Conservation (phyloP, 37 sponge, comb jelly and placozoan genomes). For the Lycopodina hypogea region DNA sequence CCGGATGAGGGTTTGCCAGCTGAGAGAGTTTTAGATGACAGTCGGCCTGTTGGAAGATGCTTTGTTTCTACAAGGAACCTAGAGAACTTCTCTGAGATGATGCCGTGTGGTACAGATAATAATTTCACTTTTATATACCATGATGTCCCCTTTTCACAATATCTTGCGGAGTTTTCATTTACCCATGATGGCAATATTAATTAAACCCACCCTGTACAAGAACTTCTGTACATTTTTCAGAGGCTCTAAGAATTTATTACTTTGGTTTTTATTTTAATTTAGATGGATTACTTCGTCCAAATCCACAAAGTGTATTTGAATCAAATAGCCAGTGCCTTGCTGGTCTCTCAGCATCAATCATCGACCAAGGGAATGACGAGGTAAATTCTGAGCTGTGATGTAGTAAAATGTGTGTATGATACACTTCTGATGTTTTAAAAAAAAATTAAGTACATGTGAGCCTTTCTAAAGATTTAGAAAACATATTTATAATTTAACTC, state of each 20-base stretch:
- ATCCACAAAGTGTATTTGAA: background rate
- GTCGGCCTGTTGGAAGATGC: constrained; percentile 13
- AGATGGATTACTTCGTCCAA: background rate
- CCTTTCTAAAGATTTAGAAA: background rate
- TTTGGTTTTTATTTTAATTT: background rate
- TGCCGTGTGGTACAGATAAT: constrained; percentile 9
- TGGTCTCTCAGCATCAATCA: background rate
- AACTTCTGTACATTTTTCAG: background rate
- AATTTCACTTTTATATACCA: background rate
- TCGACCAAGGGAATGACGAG: background rate
- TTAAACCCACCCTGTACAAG: background rate
- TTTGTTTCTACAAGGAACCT: constrained; percentile 11
- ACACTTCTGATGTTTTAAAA: background rate
- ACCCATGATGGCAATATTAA: background rate
- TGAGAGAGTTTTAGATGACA: background rate
- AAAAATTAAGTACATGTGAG: background rate
- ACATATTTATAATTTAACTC: background rate
- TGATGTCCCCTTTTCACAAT: background rate
- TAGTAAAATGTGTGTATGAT: background rate
- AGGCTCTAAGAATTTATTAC: background rate
- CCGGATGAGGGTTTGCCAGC: too few relatives aligned
- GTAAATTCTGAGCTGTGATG: background rate
- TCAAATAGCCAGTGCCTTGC: background rate
- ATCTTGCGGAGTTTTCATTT: background rate
- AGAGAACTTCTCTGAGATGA: background rate